Percentiles rank a stretch among this genome's conserved stretches.
Evolutionary conservation across 2,797 vertebrate species (phyloP).

Genomic region (Xenopus petersii): DNA sequence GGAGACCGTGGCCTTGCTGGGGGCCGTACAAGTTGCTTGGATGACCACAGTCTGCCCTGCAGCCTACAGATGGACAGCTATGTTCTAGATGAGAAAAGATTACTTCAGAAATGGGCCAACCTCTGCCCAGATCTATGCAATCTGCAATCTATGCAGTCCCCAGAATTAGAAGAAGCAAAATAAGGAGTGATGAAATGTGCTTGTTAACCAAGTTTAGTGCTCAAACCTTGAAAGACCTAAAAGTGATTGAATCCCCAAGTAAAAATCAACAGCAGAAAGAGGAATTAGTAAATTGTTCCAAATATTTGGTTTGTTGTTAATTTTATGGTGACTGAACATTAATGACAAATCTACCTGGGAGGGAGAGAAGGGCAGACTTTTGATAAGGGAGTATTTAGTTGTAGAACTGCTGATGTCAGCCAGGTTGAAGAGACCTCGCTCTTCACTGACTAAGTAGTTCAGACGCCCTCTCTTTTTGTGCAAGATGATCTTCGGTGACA

Average conservation of each 20-base stretch:
- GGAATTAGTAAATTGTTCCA: constrained; percentile 74
- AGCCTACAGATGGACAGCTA: no score
- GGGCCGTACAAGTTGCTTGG: no score
- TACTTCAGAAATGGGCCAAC: no score
- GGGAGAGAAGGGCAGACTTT: constrained; percentile 88
- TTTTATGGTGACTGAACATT: constrained; percentile 68
- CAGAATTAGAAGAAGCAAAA: no score
- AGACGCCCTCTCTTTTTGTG: constrained; percentile 66
- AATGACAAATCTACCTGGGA: constrained; percentile 86
- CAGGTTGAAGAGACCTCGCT: constrained; percentile 64
- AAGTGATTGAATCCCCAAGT: constrained; percentile 55
- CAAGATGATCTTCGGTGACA: constrained; percentile 66
- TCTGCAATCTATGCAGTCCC: no score
- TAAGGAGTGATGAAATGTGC: neutral
- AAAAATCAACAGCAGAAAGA: constrained; percentile 64
- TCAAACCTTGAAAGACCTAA: constrained; percentile 38
- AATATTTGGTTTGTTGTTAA: constrained; percentile 76
- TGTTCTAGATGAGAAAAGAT: no score
- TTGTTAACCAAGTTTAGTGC: constrained; percentile 47
- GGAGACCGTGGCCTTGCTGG: no score
- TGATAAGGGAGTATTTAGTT: constrained; percentile 77
- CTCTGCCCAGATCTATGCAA: no score
- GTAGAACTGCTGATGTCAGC: constrained; percentile 75
- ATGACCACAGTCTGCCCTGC: no score
- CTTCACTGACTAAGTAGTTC: constrained; percentile 64